phyloP scores from a whole-genome alignment of 2,888 invertebrate species.

The Lissonota sp. region DNA sequence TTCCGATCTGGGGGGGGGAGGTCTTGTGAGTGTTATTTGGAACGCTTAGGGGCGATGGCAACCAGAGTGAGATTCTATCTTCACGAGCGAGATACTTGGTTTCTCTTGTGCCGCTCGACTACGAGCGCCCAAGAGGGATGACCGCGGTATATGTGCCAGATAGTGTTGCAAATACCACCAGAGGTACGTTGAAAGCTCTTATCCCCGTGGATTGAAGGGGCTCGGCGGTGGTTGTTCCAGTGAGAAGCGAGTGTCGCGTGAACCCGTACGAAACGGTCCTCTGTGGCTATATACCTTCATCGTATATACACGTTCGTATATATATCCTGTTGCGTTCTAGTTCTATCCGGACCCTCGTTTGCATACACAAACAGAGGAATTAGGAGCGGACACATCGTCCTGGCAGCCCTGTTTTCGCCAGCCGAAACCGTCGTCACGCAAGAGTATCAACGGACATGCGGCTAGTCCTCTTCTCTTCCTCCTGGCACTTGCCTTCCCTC shows the following conservation, averaged over 20 bases:
- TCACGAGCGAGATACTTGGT: neutral
- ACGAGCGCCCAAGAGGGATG: slow-evolving; percentile 5
- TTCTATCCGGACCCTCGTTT: slow-evolving; percentile 76
- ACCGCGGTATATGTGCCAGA: slow-evolving; percentile 22
- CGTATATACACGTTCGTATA: slow-evolving; percentile 1
- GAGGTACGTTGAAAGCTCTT: slow-evolving; percentile 53
- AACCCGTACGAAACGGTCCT: slow-evolving; percentile 27
- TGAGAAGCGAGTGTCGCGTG: slow-evolving; percentile 30
- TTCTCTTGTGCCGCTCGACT: slow-evolving; percentile 16
- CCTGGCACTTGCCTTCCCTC: neutral
- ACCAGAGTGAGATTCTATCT: slow-evolving; percentile 11
- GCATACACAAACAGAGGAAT: slow-evolving; percentile 80
- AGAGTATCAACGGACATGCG: slow-evolving; percentile 41
- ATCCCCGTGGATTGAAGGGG: slow-evolving; percentile 44
- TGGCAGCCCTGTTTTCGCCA: slow-evolving; percentile 51
- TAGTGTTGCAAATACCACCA: slow-evolving; percentile 33
- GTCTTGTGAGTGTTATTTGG: neutral
- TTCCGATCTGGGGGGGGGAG: too few species aligned
- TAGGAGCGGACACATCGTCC: slow-evolving; percentile 73
- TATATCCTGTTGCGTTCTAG: slow-evolving; percentile 13
- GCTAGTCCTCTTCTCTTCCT: slow-evolving; percentile 35
- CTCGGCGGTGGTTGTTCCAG: slow-evolving; percentile 28
- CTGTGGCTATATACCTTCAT: slow-evolving; percentile 20
- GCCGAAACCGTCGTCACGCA: slow-evolving; percentile 51
- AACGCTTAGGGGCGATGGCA: neutral